Evolutionary conservation across 2,797 vertebrate genomes (phyloP).

Genomic region (Florisuga fusca): DNA sequence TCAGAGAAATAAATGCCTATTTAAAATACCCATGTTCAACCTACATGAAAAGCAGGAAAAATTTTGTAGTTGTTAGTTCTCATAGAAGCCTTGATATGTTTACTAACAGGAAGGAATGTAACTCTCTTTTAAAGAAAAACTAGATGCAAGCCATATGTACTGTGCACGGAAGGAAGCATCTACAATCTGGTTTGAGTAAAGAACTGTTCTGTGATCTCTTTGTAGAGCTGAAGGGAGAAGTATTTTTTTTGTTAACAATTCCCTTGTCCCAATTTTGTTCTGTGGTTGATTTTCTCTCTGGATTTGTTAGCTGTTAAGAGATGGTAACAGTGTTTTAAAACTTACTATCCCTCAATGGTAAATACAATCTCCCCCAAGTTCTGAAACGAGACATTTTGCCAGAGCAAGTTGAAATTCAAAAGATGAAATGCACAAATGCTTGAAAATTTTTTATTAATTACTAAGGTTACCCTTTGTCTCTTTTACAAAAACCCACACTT

Average conservation of each 20-base stretch:
- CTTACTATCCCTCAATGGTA: constrained; percentile 56
- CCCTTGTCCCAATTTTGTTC: constrained; percentile 63
- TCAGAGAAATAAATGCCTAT: neutral
- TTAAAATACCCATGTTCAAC: neutral
- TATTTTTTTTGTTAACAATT: constrained; percentile 62
- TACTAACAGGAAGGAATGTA: constrained; percentile 70
- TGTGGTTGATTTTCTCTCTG: constrained; percentile 32
- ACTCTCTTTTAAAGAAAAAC: constrained; percentile 44
- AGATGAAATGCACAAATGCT: constrained; percentile 34
- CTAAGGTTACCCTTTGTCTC: neutral
- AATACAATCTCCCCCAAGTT: constrained; percentile 21
- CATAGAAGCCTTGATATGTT: constrained; percentile 49
- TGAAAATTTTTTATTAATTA: constrained; percentile 23
- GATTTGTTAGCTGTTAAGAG: constrained; percentile 62
- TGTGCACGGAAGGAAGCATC: constrained; percentile 48
- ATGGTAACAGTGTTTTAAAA: constrained; percentile 69
- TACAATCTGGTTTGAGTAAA: constrained; percentile 70
- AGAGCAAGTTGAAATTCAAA: constrained; percentile 34
- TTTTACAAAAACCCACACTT: neutral
- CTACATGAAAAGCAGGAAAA: neutral
- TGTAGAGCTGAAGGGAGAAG: constrained; percentile 56
- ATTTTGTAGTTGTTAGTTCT: constrained; percentile 15
- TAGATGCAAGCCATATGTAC: constrained; percentile 60
- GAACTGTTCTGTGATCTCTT: constrained; percentile 69
- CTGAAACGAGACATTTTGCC: constrained; percentile 52